Conservation (phyloP, 2,888 invertebrate species). For the Tenthredo distinguenda region DNA sequence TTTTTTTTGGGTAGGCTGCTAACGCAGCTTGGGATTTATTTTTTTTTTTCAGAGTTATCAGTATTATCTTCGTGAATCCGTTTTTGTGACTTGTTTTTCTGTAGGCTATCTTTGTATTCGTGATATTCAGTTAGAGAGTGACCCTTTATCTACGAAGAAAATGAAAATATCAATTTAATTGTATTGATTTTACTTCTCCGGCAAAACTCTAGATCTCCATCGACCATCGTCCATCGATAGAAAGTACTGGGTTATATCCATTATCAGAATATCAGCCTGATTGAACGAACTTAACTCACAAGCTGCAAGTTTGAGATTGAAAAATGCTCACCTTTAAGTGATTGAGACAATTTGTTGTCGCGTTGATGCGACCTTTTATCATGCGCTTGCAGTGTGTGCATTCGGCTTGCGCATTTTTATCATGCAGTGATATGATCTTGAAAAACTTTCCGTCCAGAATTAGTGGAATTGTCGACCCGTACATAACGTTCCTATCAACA, state of each 20-base stretch:
- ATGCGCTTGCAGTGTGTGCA: constrained; percentile 7
- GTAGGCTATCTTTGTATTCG: too few relatives aligned
- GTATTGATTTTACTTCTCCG: too few relatives aligned
- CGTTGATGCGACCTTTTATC: neutral
- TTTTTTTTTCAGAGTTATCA: too few relatives aligned
- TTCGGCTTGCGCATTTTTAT: constrained; percentile 16
- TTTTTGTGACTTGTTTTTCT: too few relatives aligned
- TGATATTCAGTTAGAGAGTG: too few relatives aligned
- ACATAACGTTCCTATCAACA: too few relatives aligned
- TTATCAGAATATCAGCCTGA: neutral
- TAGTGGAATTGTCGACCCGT: neutral
- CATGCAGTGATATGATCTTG: neutral
- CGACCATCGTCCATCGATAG: neutral
- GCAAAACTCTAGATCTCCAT: neutral
- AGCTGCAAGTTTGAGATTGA: too few relatives aligned
- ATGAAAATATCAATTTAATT: too few relatives aligned
- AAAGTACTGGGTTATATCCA: neutral
- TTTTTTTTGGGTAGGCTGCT: too few relatives aligned
- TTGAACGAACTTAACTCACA: neutral
- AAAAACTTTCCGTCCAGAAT: constrained; percentile 12
- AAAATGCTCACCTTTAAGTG: neutral
- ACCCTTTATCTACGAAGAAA: too few relatives aligned
- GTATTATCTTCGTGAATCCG: too few relatives aligned
- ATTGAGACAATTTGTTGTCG: neutral
- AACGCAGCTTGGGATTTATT: too few relatives aligned